phyloP scores from a whole-genome alignment of 2,888 invertebrate genomes.

The Plutella xylostella region DNA sequence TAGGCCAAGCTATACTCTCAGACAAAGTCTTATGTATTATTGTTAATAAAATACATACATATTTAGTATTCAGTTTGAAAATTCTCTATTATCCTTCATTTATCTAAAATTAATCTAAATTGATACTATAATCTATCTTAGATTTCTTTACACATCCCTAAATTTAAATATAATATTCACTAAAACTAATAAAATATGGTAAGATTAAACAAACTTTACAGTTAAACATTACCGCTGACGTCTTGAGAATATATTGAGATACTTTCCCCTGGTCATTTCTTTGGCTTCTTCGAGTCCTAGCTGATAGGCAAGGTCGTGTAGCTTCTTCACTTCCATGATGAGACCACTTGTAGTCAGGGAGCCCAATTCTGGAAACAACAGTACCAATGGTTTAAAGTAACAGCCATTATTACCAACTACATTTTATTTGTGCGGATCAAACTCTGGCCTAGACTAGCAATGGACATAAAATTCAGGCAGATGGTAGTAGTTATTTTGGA shows the following conservation, averaged over 20 bases:
- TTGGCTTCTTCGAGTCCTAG: conserved; percentile 94
- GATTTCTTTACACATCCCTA: not conserved
- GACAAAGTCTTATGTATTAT: no score
- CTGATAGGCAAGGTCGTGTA: conserved; percentile 95
- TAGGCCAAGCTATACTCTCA: no score
- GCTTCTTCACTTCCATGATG: conserved; percentile 91
- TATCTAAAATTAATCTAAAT: no score
- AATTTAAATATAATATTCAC: not conserved
- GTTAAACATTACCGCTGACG: conserved; percentile 32
- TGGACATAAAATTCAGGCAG: not conserved
- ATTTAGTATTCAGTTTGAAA: no score
- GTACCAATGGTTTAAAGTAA: no score
- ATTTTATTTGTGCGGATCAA: not conserved
- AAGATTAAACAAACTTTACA: not conserved
- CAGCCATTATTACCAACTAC: not conserved
- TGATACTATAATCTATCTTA: no score
- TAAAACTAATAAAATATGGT: not conserved
- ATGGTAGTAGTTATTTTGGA: no score
- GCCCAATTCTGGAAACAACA: conserved; percentile 74
- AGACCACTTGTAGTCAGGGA: conserved; percentile 83
- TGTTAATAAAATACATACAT: no score
- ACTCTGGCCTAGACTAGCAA: no score
- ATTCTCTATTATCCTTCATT: no score
- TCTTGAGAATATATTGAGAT: conserved; percentile 83
- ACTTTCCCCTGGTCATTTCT: conserved; percentile 96